phyloP scores from a whole-genome alignment of 2,113 vertebrate genomes.

The Barbus barbus region DNA sequence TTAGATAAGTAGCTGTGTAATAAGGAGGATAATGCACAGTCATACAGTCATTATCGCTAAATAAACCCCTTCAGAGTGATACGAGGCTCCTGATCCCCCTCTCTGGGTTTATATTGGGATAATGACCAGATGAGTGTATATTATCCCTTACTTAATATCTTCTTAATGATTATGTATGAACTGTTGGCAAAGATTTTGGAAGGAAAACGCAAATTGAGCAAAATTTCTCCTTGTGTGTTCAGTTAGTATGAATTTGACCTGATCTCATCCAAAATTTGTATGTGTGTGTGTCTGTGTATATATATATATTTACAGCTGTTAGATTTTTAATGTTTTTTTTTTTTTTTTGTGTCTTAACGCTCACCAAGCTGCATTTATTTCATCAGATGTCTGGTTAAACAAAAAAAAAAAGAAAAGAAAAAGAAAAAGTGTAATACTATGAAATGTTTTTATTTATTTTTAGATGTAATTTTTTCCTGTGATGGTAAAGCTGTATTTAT shows the following conservation, averaged over 20 bases:
- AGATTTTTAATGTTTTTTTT: no score
- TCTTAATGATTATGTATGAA: neutral
- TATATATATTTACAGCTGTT: no score
- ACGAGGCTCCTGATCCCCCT: neutral
- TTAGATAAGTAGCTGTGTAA: neutral
- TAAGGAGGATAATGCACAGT: neutral
- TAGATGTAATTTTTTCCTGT: no score
- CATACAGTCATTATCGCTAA: neutral
- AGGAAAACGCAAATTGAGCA: neutral
- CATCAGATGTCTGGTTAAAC: no score
- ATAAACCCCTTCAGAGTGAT: neutral
- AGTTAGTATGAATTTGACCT: constrained; percentile 35
- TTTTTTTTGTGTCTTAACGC: no score
- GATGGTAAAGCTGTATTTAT: no score
- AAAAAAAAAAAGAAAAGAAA: no score
- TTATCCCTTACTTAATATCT: neutral
- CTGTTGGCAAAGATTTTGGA: neutral
- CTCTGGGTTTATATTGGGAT: neutral
- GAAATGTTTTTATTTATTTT: no score
- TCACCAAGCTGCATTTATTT: no score
- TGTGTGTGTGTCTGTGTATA: no score
- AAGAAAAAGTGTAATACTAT: no score
- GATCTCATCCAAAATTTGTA: neutral
- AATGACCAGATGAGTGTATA: neutral
- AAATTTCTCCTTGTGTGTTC: neutral